A percentile compares a stretch with the other conserved stretches of the same genome.
These are phyloP conservation scores for Mamestra configurata DNA, from an alignment of 1,140 invertebrate genomes.

Conservation along the genomic window DNA sequence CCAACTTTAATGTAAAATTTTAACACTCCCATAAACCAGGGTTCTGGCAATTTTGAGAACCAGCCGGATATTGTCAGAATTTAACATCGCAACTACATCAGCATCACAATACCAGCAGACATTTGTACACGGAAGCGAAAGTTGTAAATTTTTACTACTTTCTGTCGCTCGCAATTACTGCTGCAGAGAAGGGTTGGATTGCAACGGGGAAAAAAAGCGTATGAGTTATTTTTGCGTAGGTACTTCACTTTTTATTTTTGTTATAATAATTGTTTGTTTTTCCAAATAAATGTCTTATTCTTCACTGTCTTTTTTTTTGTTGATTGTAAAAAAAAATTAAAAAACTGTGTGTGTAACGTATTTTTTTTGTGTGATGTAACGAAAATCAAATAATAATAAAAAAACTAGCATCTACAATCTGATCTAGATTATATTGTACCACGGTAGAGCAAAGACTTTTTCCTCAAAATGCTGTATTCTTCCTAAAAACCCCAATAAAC, in stretches of 20 bases:
- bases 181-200: slow-evolving; percentile 72
- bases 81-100: slow-evolving; percentile 69
- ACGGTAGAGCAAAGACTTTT: no score
- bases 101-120: slow-evolving; percentile 76
- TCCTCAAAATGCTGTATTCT: no score
- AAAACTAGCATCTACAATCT: no score
- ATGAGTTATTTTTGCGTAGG: neutral
- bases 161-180: slow-evolving; percentile 64
- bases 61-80: slow-evolving; percentile 66
- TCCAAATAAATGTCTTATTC: no score
- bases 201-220: slow-evolving; percentile 42
- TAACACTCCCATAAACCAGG: slow-evolving; percentile 35
- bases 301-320: no score
- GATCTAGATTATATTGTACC: no score
- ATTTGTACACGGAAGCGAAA: slow-evolving; percentile 71
- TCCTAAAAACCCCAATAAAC: no score
- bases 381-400: no score
- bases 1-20: slow-evolving; percentile 26
- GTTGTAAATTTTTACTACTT: slow-evolving; percentile 85
- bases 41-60: slow-evolving; percentile 63
- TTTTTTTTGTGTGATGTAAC: no score
- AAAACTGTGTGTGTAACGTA: no score
- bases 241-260: slow-evolving; percentile 15
- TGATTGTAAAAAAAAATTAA: no score
- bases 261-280: no score